Evolutionary conservation across 2,888 invertebrate genomes (phyloP), one percentile per base, ranked within the genome.

Genomic region (Helicoverpa assulta): DNA sequence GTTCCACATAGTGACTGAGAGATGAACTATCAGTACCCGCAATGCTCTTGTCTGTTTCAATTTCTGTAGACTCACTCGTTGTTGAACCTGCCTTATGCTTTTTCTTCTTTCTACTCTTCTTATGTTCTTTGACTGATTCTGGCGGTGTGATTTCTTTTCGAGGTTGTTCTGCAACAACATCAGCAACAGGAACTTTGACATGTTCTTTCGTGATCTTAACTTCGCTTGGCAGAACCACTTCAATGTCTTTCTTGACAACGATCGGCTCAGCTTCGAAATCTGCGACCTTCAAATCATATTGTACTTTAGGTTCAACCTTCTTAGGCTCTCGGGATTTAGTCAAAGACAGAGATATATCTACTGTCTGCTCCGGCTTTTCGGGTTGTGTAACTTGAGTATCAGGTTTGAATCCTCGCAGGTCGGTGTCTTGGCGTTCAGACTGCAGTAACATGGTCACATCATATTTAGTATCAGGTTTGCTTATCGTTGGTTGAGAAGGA

Each of bases 61-160:
- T 79, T 69, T 89, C 89, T 37, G 86, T 73, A 6, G 90, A 89
- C 29, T 91, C 91, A 82, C 89, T 92, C 10, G 84, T 85, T 40
- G 89, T 89, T 3, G 88, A 91, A 52, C 90, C 90, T 56, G 92
- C 92, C 91, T 96, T 96, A 88, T 94, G 96, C 90, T 97, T 97
- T 95, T 97, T 97, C 94, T 96, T 96, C 95, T 96, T 97, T 93
- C 96, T 96, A 91, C 95, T 96, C 89, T 95, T 93, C 83, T 96
- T 96, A 57, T 93, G 92, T 78, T 96, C 96, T 73, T 88, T 90
- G 16, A 78, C 79, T 12, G 87, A 78, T 67, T 90, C 90, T 67
- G 86, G 84, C 16, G 86, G 78, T 60, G 84, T 80, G 5, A 80
- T 33, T 79, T 85, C 86, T 50, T 62, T 29, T 61, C 80, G 69